Evolutionary conservation across 2,113 vertebrate species (phyloP), one percentile per base, ranked within the genome.

Genomic region (Tautogolabrus adspersus): DNA sequence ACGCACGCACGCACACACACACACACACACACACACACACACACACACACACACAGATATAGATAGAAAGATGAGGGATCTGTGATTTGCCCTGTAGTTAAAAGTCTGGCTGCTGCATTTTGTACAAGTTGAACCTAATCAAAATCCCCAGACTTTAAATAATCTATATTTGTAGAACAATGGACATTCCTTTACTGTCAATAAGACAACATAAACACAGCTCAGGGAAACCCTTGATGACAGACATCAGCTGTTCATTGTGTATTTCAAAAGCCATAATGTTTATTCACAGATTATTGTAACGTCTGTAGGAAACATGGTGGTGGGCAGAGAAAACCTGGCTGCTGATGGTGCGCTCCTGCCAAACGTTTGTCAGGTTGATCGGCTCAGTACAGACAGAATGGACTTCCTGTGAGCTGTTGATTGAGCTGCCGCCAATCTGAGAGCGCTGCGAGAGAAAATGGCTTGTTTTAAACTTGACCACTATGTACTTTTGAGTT

Each of bases 301-400:
- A 60, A 59, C 51, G 76, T 71, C 63, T 57, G 66, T 46, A 65
- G 54, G 77, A 68, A 63, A 70, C 34, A 63, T 66, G 69, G 68
- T 66, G 69, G 68, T 69, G 84, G 72, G 80, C 66, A 76, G 75
- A 21, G 42, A 77, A 34, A 86, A 78, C 58, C 77, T 86, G 86
- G 79, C 73, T 60, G 73, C 49, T 57, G 52, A 63, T 21, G 47
- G 66, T 66, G 64, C 30, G 51, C 13, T 63, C 26, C 40, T 77
- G 72, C 84, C 77, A 77, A 79, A n/a, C 5, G 15, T 72, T 81
- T 64, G 70, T 78, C 77, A 83, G 52, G 52, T 74, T 74, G 82
- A 84, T 75, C 8, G 19, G 75, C 71, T 75, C 55, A 66, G 71
- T 6, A 16, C 38, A 73, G 72, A 67, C 77, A 55, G 66, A 75